Evolutionary conservation across 2,888 invertebrate species (phyloP), one percentile per base, ranked within the genome.

Genomic region (Drosophila meridionalis): DNA sequence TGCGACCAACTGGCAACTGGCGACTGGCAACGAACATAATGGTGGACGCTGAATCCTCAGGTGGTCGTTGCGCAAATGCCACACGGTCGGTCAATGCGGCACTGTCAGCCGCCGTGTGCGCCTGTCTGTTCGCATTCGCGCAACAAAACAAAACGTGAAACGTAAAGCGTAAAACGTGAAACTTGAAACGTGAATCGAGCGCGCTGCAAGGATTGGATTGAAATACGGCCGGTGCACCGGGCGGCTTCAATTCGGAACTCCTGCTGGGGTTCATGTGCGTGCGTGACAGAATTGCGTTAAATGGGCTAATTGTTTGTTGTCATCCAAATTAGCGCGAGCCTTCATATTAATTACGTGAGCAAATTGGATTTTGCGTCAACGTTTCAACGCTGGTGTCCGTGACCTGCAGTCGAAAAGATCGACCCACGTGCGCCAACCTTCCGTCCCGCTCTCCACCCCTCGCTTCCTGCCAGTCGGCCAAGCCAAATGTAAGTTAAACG

Each of bases 11-110:
- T 20, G 38, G n/a, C 9, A 50, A 20, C 28, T 20, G 20, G 20
- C 20, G 20, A 20, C 28, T 14, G 34, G 20, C 14, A 60, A 14
- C 32, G 40, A 48, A 65, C 20, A 2, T 20, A 70, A 59, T 55
- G 55, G 48, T 45, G 38, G 30, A 38, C 61, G 56, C 20, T 61
- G 77, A 86, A 82, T 86, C 86, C 80, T 86, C 86, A 86, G 86
- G 86, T 86, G 86, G 78, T 81, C 78, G 82, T 76, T 78, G 81
- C 79, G 80, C 76, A 73, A 79, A 79, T 82, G 80, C 82, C 73
- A 80, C 73, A 80, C 76, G 64, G 72, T 48, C 76, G 66, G 72
- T 50, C 77, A 82, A 68, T 82, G 81, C 80, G 72, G 71, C 83
- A 76, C 30, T 69, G 83, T 67, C 72, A 77, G 74, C 80, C 65